Conservation (phyloP, 2,888 invertebrate genomes). For the Xiphydria camelus region DNA sequence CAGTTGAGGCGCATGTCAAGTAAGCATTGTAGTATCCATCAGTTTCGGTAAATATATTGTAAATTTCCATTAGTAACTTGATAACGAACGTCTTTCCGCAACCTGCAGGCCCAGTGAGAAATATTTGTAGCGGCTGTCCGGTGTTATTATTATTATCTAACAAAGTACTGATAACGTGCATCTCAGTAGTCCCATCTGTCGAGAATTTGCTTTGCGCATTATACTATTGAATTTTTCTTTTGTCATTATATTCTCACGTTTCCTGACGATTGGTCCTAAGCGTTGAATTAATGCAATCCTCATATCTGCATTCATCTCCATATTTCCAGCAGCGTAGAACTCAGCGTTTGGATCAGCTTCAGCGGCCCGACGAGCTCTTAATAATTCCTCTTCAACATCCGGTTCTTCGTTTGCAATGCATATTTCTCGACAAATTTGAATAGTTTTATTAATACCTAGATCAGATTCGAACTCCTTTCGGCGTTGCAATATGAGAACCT, state of each 20-base stretch:
- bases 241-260: constrained; percentile 25
- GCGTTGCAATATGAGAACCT: too few relatives aligned
- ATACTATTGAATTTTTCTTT: constrained; percentile 19
- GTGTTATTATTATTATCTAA: too few relatives aligned
- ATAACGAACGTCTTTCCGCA: too few relatives aligned
- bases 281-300: constrained; percentile 22
- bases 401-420: constrained; percentile 29
- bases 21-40: too few relatives aligned
- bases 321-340: constrained; percentile 23
- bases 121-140: constrained; percentile 7
- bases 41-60: constrained; percentile 38
- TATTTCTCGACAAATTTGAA: constrained; percentile 15
- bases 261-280: constrained; percentile 24
- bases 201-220: constrained; percentile 21
- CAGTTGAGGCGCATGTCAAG: constrained; percentile 32
- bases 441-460: constrained; percentile 41
- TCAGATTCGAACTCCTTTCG: too few relatives aligned
- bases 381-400: too few relatives aligned
- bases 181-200: constrained; percentile 21
- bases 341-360: constrained; percentile 31
- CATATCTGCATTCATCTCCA: constrained; percentile 22
- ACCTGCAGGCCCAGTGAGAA: constrained; percentile 30
- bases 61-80: constrained; percentile 53
- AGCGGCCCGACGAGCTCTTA: constrained; percentile 49
- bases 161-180: constrained; percentile 19